These are phyloP conservation scores for Oophaga pumilio DNA, from an alignment of 2,113 vertebrate genomes.

Conservation along the genomic window DNA sequence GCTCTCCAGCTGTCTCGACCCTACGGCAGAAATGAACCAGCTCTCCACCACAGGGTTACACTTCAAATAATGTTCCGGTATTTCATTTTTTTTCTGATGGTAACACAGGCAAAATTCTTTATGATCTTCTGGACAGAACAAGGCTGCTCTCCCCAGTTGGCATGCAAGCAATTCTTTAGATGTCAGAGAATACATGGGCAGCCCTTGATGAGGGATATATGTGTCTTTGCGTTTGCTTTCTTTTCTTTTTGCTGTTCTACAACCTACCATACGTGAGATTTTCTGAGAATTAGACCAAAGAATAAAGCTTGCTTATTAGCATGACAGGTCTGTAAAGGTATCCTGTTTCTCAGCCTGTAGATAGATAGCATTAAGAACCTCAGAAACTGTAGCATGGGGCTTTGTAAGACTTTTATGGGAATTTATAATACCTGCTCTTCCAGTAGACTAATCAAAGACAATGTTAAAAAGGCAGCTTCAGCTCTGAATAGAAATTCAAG, in stretches of 20 bases:
- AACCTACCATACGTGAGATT: background rate
- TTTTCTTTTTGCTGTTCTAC: background rate
- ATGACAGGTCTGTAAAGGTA: background rate
- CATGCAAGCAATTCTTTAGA: background rate
- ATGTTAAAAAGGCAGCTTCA: background rate
- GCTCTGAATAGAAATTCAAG: background rate
- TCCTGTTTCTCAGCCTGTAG: background rate
- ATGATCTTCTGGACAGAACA: conserved; percentile 12
- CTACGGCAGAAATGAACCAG: conserved; percentile 1
- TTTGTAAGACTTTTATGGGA: background rate
- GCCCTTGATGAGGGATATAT: background rate
- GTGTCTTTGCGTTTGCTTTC: background rate
- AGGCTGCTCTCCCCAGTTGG: background rate
- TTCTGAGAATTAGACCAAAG: background rate
- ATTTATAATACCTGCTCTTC: background rate
- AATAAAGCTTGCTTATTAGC: background rate
- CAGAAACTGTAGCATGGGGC: background rate
- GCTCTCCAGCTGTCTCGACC: background rate
- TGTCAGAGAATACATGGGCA: background rate
- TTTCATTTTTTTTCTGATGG: conserved; percentile 10
- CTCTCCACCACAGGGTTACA: conserved; percentile 4
- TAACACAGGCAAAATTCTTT: conserved; percentile 19
- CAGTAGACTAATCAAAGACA: background rate
- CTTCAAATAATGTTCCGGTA: conserved; percentile 8
- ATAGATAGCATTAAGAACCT: background rate